Base-by-base conservation (phyloP, 2,113 vertebrate species). In the Planiliza haematocheilus region DNA sequence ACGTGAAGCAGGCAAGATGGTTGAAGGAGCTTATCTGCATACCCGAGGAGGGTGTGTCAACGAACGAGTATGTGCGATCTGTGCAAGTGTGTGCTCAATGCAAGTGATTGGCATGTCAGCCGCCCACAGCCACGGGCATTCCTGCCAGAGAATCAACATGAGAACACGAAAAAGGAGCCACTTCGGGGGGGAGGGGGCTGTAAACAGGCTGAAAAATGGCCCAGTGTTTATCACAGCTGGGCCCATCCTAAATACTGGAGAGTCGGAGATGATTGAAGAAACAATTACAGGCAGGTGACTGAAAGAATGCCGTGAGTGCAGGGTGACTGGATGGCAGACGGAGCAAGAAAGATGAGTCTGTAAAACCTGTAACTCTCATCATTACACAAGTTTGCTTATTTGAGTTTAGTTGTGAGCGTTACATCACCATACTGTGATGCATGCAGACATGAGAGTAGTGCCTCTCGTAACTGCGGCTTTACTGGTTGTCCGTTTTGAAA, bases 71-170 rank as follows among this genome's bases (percentile, higher is more conserved):
- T 55, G 70, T 64, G 60, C 53, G 56, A 69, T 76, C 50, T 74
- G 24, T 77, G 39, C 30, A 63, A 51, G 66, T 50, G 8, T 77
- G 77, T 81, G 77, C 72, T 79, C 70, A 82, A 57, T 38, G 14
- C 72, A 60, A 74, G 69, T 72, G 64, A 75, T 45, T 67, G 62
- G 67, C 39, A 57, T 66, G 50, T 24, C 66, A 69, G 45, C 58
- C 67, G 82, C 62, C 18, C 24, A 53, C 50, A 71, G 79, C 74
- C 66, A 51, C 6, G 70, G 73, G 81, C 81, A 83, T 69, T 84
- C 77, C 64, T 67, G 66, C 34, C 51, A 45, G 41, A 82, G 82
- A 58, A 88, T 87, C 60, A 84, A 82, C 24, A 30, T 30, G 78
- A 82, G 49, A 79, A 58, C n/a, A 77, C 37, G 56, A 58, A 55